phyloP scores from a whole-genome alignment of 2,888 invertebrate species.

The Mayetiola destructor region DNA sequence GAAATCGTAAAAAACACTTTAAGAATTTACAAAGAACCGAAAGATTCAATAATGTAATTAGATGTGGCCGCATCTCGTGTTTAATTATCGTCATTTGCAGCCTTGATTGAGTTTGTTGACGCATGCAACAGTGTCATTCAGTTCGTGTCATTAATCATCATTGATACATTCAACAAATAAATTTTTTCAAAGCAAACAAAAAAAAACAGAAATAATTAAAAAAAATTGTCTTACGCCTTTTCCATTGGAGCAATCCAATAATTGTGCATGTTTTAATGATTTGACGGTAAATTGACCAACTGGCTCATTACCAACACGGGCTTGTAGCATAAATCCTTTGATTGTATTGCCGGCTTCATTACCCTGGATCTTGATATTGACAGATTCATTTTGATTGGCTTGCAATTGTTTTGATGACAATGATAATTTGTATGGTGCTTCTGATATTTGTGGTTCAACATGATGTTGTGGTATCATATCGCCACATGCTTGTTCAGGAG shows the following conservation, averaged over 20 bases:
- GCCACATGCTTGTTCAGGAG: slow-evolving; percentile 46
- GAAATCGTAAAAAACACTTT: not conserved
- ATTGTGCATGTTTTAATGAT: slow-evolving; percentile 27
- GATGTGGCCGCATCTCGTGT: not conserved
- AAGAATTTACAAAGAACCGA: not conserved
- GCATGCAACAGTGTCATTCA: not conserved
- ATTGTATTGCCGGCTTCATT: slow-evolving; percentile 38
- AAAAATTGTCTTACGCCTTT: slow-evolving; percentile 24
- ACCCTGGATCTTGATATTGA: slow-evolving; percentile 35
- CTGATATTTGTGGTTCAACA: slow-evolving; percentile 39
- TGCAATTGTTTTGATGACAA: slow-evolving; percentile 33
- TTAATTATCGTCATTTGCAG: not conserved
- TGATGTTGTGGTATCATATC: slow-evolving; percentile 55
- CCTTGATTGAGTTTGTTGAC: not conserved
- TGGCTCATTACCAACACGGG: slow-evolving; percentile 43
- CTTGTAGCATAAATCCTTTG: slow-evolving; percentile 52
- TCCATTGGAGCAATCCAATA: slow-evolving; percentile 25
- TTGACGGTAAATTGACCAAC: slow-evolving; percentile 47
- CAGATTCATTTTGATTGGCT: slow-evolving; percentile 27
- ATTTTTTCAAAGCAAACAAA: too few relatives aligned
- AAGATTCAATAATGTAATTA: not conserved
- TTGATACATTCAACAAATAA: not conserved
- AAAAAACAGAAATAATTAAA: too few relatives aligned
- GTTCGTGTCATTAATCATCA: not conserved
- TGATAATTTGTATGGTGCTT: slow-evolving; percentile 45